Base-by-base conservation (phyloP, 2,888 invertebrate genomes). In the Micoletzkya japonica region DNA sequence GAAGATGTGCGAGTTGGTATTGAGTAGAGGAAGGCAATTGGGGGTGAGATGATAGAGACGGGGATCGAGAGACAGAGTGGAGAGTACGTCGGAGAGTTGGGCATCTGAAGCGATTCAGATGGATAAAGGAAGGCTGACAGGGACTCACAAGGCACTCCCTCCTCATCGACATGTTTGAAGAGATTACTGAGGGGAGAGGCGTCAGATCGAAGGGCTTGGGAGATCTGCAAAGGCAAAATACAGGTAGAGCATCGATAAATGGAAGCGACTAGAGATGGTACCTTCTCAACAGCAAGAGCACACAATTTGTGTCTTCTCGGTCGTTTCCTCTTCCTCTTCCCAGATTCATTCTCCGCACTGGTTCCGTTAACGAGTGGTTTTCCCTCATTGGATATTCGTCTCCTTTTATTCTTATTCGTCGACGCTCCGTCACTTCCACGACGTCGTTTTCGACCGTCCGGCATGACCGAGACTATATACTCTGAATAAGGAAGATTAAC, bases 101-200 rank as follows among this genome's bases (percentile, higher is more conserved):
- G 54, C 64, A 20, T 66, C 64, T 66, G 54, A 24, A 66, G 20
- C 14, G 60, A 24, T 32, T 20, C 24, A 57, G 2, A 56, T 32
- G 30, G 24, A 56, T 56, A 26, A 56, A 59, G 28, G 20, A 20
- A 36, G 17, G 24, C 2, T 7, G 10, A 30, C 14, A 32, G 20
- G 20, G n/a, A 37, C 64, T 66, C 26, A 66, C 64, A 66, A 17
- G 64, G 64, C 36, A 66, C 17, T n/a, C 24, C 64, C 26, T 52
- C 64, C 1, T 66, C 64, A 36, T 66, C 64, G 1, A 28, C 36
- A 20, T 1, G 2, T 30, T 37, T 54, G 64, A 66, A 66, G 3
- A 66, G 64, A 54, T 66, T 52, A 0, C 54, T 54, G 26, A 66
- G 52, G 0, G 64, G 64, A 54, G 14, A 50, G 36, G 64, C 54